Base-by-base conservation (phyloP, 2,888 invertebrate genomes). In the Andrena trimmerana region DNA sequence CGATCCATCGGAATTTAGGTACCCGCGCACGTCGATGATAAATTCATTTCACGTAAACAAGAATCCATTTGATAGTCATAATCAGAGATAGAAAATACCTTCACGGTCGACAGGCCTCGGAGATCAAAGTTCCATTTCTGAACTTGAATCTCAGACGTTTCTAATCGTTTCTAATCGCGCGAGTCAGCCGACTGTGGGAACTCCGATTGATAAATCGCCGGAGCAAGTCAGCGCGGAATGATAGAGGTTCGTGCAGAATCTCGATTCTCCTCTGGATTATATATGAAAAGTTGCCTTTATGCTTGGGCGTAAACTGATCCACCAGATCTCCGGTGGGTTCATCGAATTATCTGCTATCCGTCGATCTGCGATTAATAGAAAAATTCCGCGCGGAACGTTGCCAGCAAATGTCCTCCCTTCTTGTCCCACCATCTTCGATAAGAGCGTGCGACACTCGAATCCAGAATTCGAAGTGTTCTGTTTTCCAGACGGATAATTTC, bases 271-370 rank as follows among this genome's bases (percentile, higher is more conserved):
- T 24, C 3, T 0, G 16, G 60, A 57, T 72, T 78, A 68, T 68
- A 48, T 57, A 6, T 6, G 27, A 24, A 10, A 57, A 27, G 20
- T 20, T 57, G 4, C 16, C 6, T 24, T 27, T 2, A 31, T 8
- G 31, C 16, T 42, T 68, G 31, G 27, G 63, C 57, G 16, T 31
- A n/a, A 2, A 2, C 20, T 7, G 16, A 0, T 5, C 13, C 16
- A 6, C 13, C 33, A n/a, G 48, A 59, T 69, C 57, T 48, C 57
- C 54, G 60, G 0, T 1, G 7, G 6, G 1, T 16, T 33, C 33
- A 16, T 36, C 29, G 16, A 65, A 70, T 70, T 65, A 65, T 65
- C 42, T 29, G n/a, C 31, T 70, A 76, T 70, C 70, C 13, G 20
- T 13, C 31, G 20, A 42, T 63, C 48, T 36, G 59, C 60, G 52